Conservation (phyloP, 2,888 invertebrate genomes). For the Ditula angustiorana region DNA sequence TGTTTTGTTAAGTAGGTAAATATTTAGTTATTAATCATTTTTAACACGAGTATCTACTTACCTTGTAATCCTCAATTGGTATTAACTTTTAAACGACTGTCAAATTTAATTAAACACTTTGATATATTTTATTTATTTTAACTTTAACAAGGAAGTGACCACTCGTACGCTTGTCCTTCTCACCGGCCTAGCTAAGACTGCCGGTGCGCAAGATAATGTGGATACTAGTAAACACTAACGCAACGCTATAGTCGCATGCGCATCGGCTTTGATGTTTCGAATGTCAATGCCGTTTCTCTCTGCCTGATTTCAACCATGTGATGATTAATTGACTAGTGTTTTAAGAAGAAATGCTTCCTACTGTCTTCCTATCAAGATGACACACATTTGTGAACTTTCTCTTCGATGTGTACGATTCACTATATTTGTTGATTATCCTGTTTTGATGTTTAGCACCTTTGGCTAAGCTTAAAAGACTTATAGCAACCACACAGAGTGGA, state of each 20-base stretch:
- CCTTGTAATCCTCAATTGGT: background rate
- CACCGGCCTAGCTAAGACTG: constrained; percentile 25
- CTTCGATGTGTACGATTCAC: background rate
- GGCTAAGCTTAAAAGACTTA: too few relatives aligned
- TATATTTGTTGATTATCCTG: background rate
- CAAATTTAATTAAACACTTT: background rate
- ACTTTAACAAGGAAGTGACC: constrained; percentile 28
- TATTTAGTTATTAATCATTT: too few relatives aligned
- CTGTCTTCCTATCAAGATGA: background rate
- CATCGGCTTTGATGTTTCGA: constrained; percentile 11
- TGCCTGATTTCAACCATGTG: background rate
- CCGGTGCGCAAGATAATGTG: constrained; percentile 22
- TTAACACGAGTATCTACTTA: background rate
- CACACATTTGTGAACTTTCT: background rate
- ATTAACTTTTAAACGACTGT: background rate
- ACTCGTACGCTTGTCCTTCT: constrained; percentile 29
- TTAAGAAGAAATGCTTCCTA: background rate
- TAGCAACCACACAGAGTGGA: too few relatives aligned
- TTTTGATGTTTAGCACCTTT: too few relatives aligned
- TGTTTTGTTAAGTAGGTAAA: too few relatives aligned
- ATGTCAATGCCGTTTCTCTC: constrained; percentile 3
- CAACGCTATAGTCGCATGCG: background rate
- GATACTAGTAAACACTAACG: constrained; percentile 19
- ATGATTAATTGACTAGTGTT: background rate
- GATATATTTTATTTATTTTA: background rate